Conservation (phyloP, 1,140 invertebrate species). For the Drosophila repleta region DNA sequence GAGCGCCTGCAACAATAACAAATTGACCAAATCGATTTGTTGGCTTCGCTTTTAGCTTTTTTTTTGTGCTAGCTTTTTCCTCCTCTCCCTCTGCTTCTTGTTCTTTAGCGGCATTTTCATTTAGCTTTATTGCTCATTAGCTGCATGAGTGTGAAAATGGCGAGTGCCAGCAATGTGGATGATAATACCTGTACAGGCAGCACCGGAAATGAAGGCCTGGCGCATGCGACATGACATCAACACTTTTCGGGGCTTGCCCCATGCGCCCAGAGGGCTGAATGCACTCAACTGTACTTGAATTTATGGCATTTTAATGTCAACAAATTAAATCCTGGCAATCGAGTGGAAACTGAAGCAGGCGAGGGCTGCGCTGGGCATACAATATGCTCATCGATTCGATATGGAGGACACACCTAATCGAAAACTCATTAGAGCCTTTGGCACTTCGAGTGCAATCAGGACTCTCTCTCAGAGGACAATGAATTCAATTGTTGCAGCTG, state of each 20-base stretch:
- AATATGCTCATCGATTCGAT: slow-evolving; percentile 44
- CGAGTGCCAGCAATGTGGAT: slow-evolving; percentile 52
- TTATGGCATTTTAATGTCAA: slow-evolving; percentile 75
- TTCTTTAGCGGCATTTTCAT: slow-evolving; percentile 71
- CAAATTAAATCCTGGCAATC: slow-evolving; percentile 70
- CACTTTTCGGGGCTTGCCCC: slow-evolving; percentile 28
- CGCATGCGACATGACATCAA: slow-evolving; percentile 70
- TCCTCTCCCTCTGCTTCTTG: background rate
- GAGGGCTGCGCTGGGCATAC: slow-evolving; percentile 27
- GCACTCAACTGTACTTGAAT: slow-evolving; percentile 63
- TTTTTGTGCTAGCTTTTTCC: slow-evolving; percentile 24
- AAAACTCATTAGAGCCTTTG: slow-evolving; percentile 70
- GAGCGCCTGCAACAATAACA: slow-evolving; percentile 73
- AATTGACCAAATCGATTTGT: slow-evolving; percentile 82
- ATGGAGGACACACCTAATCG: slow-evolving; percentile 71
- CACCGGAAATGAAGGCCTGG: slow-evolving; percentile 64
- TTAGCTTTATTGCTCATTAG: slow-evolving; percentile 82
- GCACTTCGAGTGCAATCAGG: slow-evolving; percentile 36
- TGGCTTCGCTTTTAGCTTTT: slow-evolving; percentile 47
- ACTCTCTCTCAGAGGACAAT: slow-evolving; percentile 45
- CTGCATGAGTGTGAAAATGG: slow-evolving; percentile 77
- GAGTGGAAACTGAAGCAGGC: slow-evolving; percentile 40
- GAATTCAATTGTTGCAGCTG: slow-evolving; percentile 68
- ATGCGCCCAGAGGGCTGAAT: background rate
- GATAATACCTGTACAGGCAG: slow-evolving; percentile 2